These are phyloP conservation scores for Seira musarum DNA, from an alignment of 2,888 invertebrate genomes.

Conservation along the genomic window DNA sequence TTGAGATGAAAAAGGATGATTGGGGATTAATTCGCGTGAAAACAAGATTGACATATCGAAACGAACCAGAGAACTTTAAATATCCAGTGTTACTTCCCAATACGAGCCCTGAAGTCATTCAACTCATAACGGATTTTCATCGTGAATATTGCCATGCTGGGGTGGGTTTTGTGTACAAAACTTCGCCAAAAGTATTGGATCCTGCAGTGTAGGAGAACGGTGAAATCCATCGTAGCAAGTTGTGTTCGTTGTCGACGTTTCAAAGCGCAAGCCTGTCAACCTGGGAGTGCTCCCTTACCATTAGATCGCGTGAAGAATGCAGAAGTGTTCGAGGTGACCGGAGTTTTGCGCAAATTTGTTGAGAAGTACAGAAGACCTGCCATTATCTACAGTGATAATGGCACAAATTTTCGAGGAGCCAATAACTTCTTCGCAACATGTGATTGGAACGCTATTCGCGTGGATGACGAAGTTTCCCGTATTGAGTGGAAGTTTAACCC, in stretches of 20 bases:
- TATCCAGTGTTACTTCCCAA: slow-evolving; percentile 19
- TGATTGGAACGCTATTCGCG: slow-evolving; percentile 67
- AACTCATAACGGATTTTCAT: slow-evolving; percentile 16
- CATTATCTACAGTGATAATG: slow-evolving; percentile 64
- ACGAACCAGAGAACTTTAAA: background rate
- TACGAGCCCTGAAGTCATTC: background rate
- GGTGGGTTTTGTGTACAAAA: slow-evolving; percentile 17
- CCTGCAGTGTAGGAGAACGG: background rate
- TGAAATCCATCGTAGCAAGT: background rate
- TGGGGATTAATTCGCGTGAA: background rate
- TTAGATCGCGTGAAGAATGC: slow-evolving; percentile 15
- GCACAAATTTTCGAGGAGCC: background rate
- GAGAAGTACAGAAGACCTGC: slow-evolving; percentile 70
- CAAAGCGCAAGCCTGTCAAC: background rate
- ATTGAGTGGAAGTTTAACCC: slow-evolving; percentile 70
- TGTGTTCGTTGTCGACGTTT: background rate
- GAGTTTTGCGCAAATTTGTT: slow-evolving; percentile 71
- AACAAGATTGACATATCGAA: slow-evolving; percentile 15
- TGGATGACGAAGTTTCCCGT: background rate
- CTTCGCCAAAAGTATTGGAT: slow-evolving; percentile 15
- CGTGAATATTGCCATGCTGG: slow-evolving; percentile 20
- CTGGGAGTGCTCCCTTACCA: background rate
- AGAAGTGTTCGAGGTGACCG: slow-evolving; percentile 65
- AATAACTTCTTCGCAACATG: background rate
- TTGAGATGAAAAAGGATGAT: background rate